Evolutionary conservation across 1,140 invertebrate species (phyloP).

Genomic region (Drosophila kanapiae): DNA sequence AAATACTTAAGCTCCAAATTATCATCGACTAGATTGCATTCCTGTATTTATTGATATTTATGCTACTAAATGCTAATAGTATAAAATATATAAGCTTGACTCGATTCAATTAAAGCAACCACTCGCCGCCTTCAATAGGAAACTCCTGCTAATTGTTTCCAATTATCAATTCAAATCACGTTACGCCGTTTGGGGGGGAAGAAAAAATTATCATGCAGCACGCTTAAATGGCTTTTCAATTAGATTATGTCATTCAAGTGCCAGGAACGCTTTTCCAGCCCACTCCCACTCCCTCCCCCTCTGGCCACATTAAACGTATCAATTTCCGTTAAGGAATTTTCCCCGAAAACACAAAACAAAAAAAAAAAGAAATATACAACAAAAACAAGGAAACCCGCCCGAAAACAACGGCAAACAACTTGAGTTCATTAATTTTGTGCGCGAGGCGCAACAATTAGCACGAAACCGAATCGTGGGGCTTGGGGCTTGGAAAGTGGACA

Average conservation of each 20-base stretch:
- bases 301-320: conserved; percentile 66
- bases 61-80: too few relatives aligned
- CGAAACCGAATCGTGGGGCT: conserved; percentile 65
- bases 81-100: not conserved
- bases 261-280: conserved; percentile 28
- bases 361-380: conserved; percentile 22
- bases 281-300: not conserved
- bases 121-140: conserved; percentile 8
- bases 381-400: conserved; percentile 31
- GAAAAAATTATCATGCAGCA: conserved; percentile 81
- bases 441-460: conserved; percentile 82
- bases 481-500: conserved; percentile 16
- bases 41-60: too few relatives aligned
- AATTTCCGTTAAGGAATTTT: conserved; percentile 79
- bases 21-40: too few relatives aligned
- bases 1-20: too few relatives aligned
- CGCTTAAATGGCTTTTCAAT: conserved; percentile 83
- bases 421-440: conserved; percentile 82
- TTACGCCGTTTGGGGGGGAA: conserved; percentile 17
- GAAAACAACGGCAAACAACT: conserved; percentile 65
- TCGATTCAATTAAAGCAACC: conserved; percentile 63
- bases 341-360: conserved; percentile 33
- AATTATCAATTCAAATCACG: conserved; percentile 83
- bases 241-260: conserved; percentile 81
- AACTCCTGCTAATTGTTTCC: conserved; percentile 69